Base-by-base conservation (phyloP, 1,140 invertebrate genomes). In the Drosophila bipectinata region DNA sequence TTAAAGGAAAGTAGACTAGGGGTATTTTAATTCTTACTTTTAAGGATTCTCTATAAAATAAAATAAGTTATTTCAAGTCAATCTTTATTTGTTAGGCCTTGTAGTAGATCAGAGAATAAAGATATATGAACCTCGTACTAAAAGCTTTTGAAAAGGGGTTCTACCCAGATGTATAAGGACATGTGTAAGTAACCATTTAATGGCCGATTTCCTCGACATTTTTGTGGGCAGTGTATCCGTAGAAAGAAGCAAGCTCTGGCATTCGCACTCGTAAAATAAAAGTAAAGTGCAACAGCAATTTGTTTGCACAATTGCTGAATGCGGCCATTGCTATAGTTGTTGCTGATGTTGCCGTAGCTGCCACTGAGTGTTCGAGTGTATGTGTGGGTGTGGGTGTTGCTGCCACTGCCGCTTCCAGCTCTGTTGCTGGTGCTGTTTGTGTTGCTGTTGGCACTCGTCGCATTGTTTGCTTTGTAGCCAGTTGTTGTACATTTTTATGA, bases 181-280 rank as follows among this genome's bases (percentile, higher is more conserved):
- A n/a, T 37, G 10, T 1, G 10, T 12, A 1, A 10, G 10, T 37
- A 37, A 37, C 6, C 5, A 28, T 6, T 28, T 6, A 28, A n/a
- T n/a, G 3, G 1, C 2, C 8, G 8, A 34, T 4, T 37, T 12
- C 12, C 4, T n/a, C 12, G 3, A 3, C 3, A 4, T 37, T n/a
- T 37, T 37, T 37, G 34, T 4, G 34, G 2, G 0, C 34, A 37
- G 44, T 47, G 44, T 24, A 47, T 12, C 18, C 44, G 44, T 24
- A 10, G 52, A 44, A 60, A 68, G 37, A 78, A 78, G 76, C 66
- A 78, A 75, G 45, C 82, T 68, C 76, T 83, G 75, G 80, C 79
- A 83, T 88, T 88, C 83, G 82, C 82, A 87, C 82, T 87, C 82
- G 82, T 87, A 87, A 87, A 87, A 87, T 87, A 87, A 87, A 87